These are phyloP conservation scores for Macrostomum cliftonense DNA, from an alignment of 2,888 invertebrate species.

Conservation along the genomic window DNA sequence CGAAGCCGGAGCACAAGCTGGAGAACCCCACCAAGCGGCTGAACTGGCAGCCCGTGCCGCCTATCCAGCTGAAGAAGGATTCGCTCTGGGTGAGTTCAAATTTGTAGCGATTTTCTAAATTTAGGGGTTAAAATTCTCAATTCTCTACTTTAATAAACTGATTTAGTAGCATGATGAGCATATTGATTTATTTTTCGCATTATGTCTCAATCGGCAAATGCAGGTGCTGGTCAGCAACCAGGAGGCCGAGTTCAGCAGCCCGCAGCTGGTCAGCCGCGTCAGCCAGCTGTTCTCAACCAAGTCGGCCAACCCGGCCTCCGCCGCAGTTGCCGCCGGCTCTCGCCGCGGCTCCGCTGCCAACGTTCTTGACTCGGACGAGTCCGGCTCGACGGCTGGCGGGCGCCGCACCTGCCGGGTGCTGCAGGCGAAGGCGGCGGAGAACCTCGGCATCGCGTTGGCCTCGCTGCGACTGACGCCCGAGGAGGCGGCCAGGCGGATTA, in stretches of 20 bases:
- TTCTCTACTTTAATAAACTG: no score
- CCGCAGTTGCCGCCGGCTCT: no score
- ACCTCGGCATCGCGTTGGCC: conserved; percentile 48
- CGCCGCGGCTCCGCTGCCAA: no score
- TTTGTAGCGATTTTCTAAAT: no score
- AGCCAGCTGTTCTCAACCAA: conserved; percentile 69
- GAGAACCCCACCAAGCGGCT: conserved; percentile 72
- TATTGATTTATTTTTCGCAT: no score
- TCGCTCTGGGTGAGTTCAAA: conserved; percentile 61
- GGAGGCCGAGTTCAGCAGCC: conserved; percentile 55
- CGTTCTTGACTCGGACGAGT: no score
- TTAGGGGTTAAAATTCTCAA: no score
- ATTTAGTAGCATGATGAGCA: no score
- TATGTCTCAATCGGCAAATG: no score
- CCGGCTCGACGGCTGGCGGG: conserved; percentile 7
- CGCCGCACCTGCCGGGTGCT: conserved; percentile 52
- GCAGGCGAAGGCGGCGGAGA: conserved; percentile 79
- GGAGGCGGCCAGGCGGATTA: conserved; percentile 51
- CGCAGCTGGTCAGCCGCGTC: conserved; percentile 51
- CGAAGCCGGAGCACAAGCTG: conserved; percentile 75
- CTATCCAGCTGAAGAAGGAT: conserved; percentile 56
- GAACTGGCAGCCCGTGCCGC: conserved; percentile 68
- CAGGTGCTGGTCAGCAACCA: conserved; percentile 61
- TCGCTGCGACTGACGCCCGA: conserved; percentile 41
- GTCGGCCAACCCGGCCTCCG: conserved; percentile 23